Evolutionary conservation across 2,797 vertebrate species (phyloP), one percentile per base, ranked within the genome.

Genomic region (Eidolon dupreanum): DNA sequence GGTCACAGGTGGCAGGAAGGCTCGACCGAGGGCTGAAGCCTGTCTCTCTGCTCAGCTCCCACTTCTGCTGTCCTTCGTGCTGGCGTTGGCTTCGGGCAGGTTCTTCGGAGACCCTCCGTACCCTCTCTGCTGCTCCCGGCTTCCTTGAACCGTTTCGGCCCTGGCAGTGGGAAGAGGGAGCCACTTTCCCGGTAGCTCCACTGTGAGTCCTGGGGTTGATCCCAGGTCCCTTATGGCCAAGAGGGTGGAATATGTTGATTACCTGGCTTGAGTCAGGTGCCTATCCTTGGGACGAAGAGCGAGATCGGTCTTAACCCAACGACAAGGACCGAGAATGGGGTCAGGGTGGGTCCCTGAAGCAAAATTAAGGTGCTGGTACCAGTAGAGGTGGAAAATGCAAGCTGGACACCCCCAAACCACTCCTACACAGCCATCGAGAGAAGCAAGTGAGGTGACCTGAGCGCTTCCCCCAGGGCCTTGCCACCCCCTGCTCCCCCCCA

Each of bases 1-100:
- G 4, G 2, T 31, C 1, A 0, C 36, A 41, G 28, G 63, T 12
- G 4, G 41, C 4, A 0, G 17, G 36, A 49, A 43, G 9, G 26
- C 19, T 12, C 16, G 6, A 13, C 10, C 2, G 16, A 9, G 61
- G 55, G 86, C 43, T 13, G n/a, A n/a, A 43, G 3, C 41, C 74
- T 15, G 28, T 53, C 31, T 68, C 8, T 61, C 36, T 28, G 11
- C 63, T 17, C 0, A 0, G 38, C 26, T 15, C 87, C 41, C 11
- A 0, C 15, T 5, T 22, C 41, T 19, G 12, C 73, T 9, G 31
- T 43, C 22, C 57, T 7, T 31, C 1, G 1, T 2, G 46, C 7
- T 41, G 74, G 41, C 57, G 51, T 16, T 81, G n/a, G 15, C 68
- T 28, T 22, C 4, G 22, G 26, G 53, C 38, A 57, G n/a, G 28